These are phyloP conservation scores for Athene noctua DNA, from an alignment of 2,113 vertebrate genomes.

Conservation along the genomic window DNA sequence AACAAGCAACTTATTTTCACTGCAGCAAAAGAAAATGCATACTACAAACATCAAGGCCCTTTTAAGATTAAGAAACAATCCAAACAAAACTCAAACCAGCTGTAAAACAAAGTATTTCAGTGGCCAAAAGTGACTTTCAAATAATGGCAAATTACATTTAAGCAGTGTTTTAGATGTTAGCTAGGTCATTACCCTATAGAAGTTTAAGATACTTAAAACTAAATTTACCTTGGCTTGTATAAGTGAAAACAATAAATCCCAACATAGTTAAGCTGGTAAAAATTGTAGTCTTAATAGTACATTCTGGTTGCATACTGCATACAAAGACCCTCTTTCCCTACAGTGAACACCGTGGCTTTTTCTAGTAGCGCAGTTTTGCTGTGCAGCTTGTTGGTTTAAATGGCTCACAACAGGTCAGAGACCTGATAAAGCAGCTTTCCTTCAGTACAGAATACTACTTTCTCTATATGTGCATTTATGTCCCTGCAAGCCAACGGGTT, in stretches of 20 bases:
- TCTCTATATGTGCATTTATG: background rate
- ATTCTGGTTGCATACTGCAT: background rate
- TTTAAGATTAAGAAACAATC: conserved; percentile 67
- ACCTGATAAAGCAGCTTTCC: background rate
- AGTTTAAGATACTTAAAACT: background rate
- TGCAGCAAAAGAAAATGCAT: conserved; percentile 57
- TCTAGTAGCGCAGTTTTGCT: background rate
- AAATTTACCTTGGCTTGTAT: background rate
- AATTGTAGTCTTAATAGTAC: background rate
- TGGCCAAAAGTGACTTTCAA: conserved; percentile 20
- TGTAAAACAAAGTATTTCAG: conserved; percentile 62
- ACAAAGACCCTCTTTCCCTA: background rate
- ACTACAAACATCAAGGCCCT: conserved; percentile 15
- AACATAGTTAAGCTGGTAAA: background rate
- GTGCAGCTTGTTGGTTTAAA: conserved; percentile 17
- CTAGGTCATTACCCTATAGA: background rate
- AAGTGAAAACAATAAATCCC: conserved; percentile 2
- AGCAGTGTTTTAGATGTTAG: background rate
- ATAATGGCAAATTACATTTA: conserved; percentile 8
- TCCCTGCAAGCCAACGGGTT: background rate
- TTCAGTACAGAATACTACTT: background rate
- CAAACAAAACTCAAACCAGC: conserved; percentile 58
- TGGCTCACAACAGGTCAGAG: background rate
- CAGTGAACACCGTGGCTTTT: background rate
- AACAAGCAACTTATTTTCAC: conserved; percentile 48